These are phyloP conservation scores for Euwallacea similis DNA, from an alignment of 1,140 invertebrate species.

Conservation along the genomic window DNA sequence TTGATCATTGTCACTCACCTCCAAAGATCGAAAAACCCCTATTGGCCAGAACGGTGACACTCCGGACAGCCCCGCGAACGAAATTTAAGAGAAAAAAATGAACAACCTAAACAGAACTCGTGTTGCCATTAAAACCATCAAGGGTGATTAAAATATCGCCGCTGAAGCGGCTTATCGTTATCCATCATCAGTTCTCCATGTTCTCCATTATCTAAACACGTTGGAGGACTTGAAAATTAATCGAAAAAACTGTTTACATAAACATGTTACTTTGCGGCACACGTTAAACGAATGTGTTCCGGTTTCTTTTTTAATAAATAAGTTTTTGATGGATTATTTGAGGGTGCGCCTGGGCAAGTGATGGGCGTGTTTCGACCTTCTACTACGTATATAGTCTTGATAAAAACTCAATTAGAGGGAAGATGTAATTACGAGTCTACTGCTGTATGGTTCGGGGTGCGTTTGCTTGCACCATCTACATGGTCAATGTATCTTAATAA, in stretches of 20 bases:
- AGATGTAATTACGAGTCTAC: too few relatives aligned
- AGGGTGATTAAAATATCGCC: slow-evolving; percentile 36
- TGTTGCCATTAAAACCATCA: slow-evolving; percentile 30
- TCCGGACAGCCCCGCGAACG: too few relatives aligned
- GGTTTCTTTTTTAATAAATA: slow-evolving; percentile 23
- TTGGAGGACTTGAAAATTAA: slow-evolving; percentile 36
- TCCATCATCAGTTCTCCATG: slow-evolving; percentile 38
- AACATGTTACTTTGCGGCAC: slow-evolving; percentile 30
- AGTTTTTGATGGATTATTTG: slow-evolving; percentile 29
- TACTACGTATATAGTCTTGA: too few relatives aligned
- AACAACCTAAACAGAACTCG: slow-evolving; percentile 3
- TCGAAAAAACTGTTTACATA: slow-evolving; percentile 37
- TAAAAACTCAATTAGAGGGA: too few relatives aligned
- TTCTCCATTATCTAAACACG: slow-evolving; percentile 39
- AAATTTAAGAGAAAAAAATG: not conserved
- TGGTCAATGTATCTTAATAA: slow-evolving; percentile 36
- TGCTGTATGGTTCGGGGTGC: not conserved
- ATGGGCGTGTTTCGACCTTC: too few relatives aligned
- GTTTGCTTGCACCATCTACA: slow-evolving; percentile 18
- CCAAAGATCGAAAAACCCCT: too few relatives aligned
- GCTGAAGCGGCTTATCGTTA: slow-evolving; percentile 30
- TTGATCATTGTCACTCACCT: too few relatives aligned
- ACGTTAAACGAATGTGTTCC: slow-evolving; percentile 21
- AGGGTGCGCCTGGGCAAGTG: slow-evolving; percentile 4
- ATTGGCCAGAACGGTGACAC: too few relatives aligned